These are phyloP conservation scores for Scrobipalpa costella DNA, from an alignment of 2,888 invertebrate genomes.

Conservation along the genomic window DNA sequence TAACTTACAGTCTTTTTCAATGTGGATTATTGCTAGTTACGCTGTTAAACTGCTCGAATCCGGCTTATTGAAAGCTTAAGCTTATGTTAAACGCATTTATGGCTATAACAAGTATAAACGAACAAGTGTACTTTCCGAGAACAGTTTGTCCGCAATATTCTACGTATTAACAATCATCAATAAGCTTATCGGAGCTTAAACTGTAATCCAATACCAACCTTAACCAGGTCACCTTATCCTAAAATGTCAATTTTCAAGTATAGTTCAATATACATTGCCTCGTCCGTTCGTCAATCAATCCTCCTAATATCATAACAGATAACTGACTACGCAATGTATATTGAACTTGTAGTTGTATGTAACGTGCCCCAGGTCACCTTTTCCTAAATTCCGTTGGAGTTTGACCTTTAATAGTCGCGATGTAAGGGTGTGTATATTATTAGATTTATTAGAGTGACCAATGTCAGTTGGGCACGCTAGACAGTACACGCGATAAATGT, in stretches of 20 bases:
- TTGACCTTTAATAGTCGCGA: neutral
- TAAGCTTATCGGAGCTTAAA: neutral
- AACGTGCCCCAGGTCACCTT: neutral
- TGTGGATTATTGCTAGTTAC: neutral
- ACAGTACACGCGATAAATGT: neutral
- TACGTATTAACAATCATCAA: neutral
- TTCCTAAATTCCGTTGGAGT: neutral
- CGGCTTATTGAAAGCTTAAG: neutral
- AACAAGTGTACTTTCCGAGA: neutral
- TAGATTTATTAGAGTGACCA: neutral
- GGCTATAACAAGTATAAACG: neutral
- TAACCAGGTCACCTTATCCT: neutral
- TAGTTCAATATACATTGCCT: too few relatives aligned
- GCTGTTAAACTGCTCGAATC: neutral
- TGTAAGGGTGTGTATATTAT: conserved; percentile 3
- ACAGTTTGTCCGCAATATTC: neutral
- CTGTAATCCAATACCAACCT: neutral
- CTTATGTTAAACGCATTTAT: neutral
- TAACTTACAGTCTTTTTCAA: conserved; percentile 51
- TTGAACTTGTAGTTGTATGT: too few relatives aligned
- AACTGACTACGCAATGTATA: too few relatives aligned
- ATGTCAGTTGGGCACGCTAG: conserved; percentile 10
- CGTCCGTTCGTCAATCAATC: too few relatives aligned
- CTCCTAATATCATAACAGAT: too few relatives aligned
- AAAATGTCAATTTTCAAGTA: neutral